These are phyloP conservation scores for Todus mexicanus DNA, from an alignment of 2,797 vertebrate genomes.

Conservation along the genomic window DNA sequence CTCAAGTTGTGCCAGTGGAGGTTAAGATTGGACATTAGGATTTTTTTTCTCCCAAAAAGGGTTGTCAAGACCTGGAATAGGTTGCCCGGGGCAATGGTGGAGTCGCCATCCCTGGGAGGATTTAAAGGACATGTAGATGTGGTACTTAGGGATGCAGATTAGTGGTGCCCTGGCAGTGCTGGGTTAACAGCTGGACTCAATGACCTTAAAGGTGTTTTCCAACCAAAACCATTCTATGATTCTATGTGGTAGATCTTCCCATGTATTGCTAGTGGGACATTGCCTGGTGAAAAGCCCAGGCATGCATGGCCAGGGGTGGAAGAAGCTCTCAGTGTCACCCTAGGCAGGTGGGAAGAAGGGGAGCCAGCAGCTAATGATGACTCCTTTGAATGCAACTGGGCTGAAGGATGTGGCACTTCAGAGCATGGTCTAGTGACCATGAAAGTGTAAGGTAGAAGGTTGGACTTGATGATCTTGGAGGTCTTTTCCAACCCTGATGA, in stretches of 20 bases:
- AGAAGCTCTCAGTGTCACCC: background rate
- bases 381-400: background rate
- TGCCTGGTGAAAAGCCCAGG: background rate
- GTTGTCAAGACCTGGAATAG: background rate
- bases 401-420: background rate
- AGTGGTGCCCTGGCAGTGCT: background rate
- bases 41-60: background rate
- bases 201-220: background rate
- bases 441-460: too few species aligned
- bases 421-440: too few species aligned
- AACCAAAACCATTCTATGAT: background rate
- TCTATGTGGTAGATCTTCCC: background rate
- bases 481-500: too few species aligned
- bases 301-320: background rate
- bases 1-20: background rate
- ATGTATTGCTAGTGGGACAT: background rate
- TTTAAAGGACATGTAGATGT: background rate
- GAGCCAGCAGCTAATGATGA: background rate
- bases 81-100: background rate
- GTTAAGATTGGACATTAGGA: background rate
- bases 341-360: background rate
- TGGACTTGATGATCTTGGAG: too few species aligned
- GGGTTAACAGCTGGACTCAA: background rate
- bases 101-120: background rate
- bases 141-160: background rate